A percentile compares a stretch with the other conserved stretches of the same genome.
Evolutionary conservation across 1,140 invertebrate species (phyloP).

Genomic region (Asobara japonica): DNA sequence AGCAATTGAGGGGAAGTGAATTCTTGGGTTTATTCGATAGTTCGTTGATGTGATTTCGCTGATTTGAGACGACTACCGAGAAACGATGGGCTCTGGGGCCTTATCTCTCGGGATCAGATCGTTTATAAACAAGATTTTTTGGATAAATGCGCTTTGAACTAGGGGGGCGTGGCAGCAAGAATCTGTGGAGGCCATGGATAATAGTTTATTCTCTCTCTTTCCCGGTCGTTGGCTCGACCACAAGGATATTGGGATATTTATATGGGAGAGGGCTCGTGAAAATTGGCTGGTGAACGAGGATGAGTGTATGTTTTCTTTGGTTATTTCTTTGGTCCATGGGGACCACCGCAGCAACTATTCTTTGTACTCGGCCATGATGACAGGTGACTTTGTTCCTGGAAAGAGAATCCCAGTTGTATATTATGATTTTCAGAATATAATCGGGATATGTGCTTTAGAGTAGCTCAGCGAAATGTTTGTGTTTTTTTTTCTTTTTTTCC

Average conservation of each 20-base stretch:
- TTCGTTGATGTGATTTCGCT: neutral
- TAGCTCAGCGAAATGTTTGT: too few species aligned
- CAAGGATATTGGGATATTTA: conserved; percentile 15
- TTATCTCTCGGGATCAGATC: neutral
- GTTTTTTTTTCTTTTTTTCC: too few species aligned
- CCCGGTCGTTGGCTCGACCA: neutral
- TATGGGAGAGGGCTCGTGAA: conserved; percentile 8
- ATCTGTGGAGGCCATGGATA: neutral
- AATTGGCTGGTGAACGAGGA: neutral
- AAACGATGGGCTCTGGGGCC: neutral
- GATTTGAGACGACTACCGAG: neutral
- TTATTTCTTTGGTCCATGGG: neutral
- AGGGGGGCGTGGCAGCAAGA: neutral
- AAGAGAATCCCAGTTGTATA: neutral
- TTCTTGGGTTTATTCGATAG: neutral
- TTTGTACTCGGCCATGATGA: conserved; percentile 38
- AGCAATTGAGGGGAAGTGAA: too few species aligned
- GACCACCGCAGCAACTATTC: conserved; percentile 1
- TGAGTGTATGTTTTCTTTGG: neutral
- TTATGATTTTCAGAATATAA: neutral
- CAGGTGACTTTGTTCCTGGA: conserved; percentile 53
- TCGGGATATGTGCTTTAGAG: too few species aligned
- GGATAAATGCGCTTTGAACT: conserved; percentile 1
- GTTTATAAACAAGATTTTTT: conserved; percentile 3
- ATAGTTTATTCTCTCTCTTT: neutral